Evolutionary conservation across 2,888 invertebrate genomes (phyloP).

Genomic region (Caradrina clavipalpis): DNA sequence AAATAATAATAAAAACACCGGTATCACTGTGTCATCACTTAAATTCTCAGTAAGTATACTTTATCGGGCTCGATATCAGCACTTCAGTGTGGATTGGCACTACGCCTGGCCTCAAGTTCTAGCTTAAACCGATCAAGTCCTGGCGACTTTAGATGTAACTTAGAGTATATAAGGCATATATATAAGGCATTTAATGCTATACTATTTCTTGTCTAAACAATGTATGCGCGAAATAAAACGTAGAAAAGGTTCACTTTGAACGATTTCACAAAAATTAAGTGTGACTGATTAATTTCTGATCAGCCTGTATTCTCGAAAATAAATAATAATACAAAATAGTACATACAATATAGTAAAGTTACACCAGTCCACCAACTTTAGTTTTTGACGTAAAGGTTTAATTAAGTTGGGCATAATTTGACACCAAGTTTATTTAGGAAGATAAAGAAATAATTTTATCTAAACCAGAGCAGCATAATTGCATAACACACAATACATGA

Average conservation of each 20-base stretch:
- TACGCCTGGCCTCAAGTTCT: slow-evolving; percentile 42
- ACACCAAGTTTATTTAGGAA: neutral
- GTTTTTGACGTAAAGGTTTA: too few relatives aligned
- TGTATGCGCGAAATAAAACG: slow-evolving; percentile 64
- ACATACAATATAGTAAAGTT: too few relatives aligned
- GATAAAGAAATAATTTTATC: neutral
- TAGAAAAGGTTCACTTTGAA: slow-evolving; percentile 57
- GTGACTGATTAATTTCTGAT: neutral
- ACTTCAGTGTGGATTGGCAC: slow-evolving; percentile 36
- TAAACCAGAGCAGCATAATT: too few relatives aligned
- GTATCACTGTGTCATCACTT: slow-evolving; percentile 18
- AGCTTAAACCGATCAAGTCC: slow-evolving; percentile 54
- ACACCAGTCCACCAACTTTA: too few relatives aligned
- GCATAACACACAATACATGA: too few relatives aligned
- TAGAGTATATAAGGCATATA: slow-evolving; percentile 59
- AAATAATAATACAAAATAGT: neutral
- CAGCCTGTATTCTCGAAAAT: neutral
- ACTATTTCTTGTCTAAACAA: slow-evolving; percentile 74
- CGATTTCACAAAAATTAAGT: neutral
- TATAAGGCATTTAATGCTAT: slow-evolving; percentile 70
- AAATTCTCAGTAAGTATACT: slow-evolving; percentile 7
- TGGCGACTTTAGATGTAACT: slow-evolving; percentile 61
- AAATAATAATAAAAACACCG: slow-evolving; percentile 4
- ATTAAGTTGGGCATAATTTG: too few relatives aligned
- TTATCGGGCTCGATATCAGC: slow-evolving; percentile 13